Conservation (phyloP, 2,113 vertebrate genomes). For the Aix galericulata region DNA sequence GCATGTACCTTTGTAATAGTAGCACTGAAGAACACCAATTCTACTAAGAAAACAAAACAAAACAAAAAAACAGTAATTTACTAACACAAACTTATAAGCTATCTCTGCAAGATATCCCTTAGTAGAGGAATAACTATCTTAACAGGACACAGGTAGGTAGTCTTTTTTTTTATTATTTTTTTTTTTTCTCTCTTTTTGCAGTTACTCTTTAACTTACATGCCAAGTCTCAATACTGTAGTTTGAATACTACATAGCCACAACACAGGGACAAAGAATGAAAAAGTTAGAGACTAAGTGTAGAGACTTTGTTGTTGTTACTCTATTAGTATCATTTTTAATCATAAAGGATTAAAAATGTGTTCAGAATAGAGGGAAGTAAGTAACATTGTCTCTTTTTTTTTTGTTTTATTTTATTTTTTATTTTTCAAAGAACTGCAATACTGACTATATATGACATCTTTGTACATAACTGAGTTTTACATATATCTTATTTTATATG, state of each 20-base stretch:
- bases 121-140: not conserved
- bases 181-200: not conserved
- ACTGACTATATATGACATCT: not conserved
- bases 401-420: not conserved
- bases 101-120: not conserved
- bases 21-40: not conserved
- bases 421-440: not conserved
- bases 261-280: rapidly evolving
- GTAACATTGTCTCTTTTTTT: rapidly evolving
- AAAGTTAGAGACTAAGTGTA: not conserved
- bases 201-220: not conserved
- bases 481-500: not conserved
- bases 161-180: not conserved
- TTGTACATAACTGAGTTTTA: not conserved
- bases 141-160: not conserved
- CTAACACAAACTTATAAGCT: not conserved
- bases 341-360: not conserved
- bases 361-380: not conserved
- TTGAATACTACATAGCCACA: not conserved
- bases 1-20: not conserved
- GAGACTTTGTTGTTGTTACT: not conserved
- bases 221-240: not conserved
- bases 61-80: not conserved
- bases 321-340: not conserved
- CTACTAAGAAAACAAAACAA: not conserved